Conservation (phyloP, 2,888 invertebrate genomes). For the Pristionchus mayeri region DNA sequence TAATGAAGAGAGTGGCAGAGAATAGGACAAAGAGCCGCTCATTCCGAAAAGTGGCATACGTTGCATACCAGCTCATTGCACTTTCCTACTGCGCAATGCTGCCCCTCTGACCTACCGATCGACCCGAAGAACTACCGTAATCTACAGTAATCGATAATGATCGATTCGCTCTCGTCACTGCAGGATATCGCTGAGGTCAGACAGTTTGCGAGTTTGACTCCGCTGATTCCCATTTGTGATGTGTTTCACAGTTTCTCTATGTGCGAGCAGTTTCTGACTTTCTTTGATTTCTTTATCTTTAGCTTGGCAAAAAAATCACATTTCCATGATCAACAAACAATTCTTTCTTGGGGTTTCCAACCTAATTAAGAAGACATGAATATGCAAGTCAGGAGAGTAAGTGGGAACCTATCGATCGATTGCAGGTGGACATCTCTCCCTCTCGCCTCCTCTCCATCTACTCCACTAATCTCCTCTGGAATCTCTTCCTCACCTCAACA, state of each 20-base stretch:
- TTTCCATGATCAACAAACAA: background rate
- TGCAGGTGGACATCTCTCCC: conserved; percentile 52
- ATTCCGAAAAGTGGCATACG: background rate
- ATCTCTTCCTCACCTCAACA: conserved; percentile 71
- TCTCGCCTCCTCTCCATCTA: conserved; percentile 66
- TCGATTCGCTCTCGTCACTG: conserved; percentile 14
- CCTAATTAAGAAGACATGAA: too few species aligned
- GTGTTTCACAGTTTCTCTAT: background rate
- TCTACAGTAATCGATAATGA: background rate
- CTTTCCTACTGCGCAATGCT: background rate
- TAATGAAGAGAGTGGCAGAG: too few species aligned
- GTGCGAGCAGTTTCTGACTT: too few species aligned
- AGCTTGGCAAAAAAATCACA: too few species aligned
- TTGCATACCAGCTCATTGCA: background rate
- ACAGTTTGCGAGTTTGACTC: too few species aligned
- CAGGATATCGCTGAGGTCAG: conserved; percentile 27
- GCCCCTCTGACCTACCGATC: background rate
- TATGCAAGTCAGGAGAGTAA: too few species aligned
- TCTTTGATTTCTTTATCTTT: too few species aligned
- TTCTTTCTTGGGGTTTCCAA: too few species aligned
- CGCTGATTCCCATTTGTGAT: background rate
- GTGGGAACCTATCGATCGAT: background rate
- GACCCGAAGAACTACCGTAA: background rate
- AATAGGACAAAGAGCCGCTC: background rate
- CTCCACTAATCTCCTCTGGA: conserved; percentile 72